Evolutionary conservation across 2,113 vertebrate genomes (phyloP).

Genomic region (Crotalus viridis): DNA sequence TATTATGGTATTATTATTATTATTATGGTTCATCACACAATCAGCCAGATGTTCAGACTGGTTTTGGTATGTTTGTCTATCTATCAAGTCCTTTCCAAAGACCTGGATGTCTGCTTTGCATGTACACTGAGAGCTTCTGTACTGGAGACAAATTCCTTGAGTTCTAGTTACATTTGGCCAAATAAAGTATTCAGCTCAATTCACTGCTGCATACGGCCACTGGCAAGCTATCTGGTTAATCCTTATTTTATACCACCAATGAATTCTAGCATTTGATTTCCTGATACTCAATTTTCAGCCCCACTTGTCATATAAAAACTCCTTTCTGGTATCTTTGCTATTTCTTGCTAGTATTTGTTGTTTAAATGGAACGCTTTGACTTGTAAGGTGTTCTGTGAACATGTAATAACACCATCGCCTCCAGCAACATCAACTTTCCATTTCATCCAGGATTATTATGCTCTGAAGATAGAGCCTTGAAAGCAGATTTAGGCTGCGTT

Average conservation of each 20-base stretch:
- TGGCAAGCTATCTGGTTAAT: background rate
- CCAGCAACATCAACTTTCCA: background rate
- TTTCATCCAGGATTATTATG: background rate
- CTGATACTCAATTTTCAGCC: background rate
- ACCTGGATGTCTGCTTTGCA: too few species aligned
- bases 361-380: background rate
- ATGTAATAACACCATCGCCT: background rate
- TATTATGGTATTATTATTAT: too few species aligned
- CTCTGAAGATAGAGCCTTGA: background rate
- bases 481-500: background rate
- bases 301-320: background rate
- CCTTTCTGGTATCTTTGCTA: background rate
- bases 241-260: background rate
- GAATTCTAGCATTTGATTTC: background rate
- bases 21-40: too few species aligned
- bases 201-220: background rate
- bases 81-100: too few species aligned
- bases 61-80: too few species aligned
- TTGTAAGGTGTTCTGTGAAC: background rate
- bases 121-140: too few species aligned
- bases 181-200: too few species aligned
- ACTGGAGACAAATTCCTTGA: too few species aligned
- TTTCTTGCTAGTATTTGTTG: too few species aligned
- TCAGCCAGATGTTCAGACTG: too few species aligned
- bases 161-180: too few species aligned